These are phyloP conservation scores for Sinocyclocheilus maitianheensis DNA, from an alignment of 2,113 vertebrate species.

Conservation along the genomic window DNA sequence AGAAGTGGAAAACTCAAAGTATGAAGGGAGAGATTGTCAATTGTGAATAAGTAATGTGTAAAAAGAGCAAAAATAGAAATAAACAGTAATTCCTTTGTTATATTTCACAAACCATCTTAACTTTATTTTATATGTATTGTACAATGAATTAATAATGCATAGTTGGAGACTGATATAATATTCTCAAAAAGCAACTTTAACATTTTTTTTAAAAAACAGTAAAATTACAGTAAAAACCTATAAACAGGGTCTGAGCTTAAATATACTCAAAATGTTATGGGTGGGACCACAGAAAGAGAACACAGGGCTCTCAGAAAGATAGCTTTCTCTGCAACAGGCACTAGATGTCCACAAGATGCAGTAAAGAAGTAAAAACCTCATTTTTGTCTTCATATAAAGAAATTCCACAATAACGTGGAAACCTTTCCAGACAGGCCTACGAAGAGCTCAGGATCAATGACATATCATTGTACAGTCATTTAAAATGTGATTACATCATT, in stretches of 20 bases:
- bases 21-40: neutral
- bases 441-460: neutral
- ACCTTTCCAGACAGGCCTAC: neutral
- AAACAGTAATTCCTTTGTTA: neutral
- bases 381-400: neutral
- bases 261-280: neutral
- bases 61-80: neutral
- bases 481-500: neutral
- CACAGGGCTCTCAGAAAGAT: neutral
- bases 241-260: neutral
- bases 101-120: neutral
- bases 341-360: constrained; percentile 1
- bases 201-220: neutral
- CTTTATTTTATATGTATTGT: neutral
- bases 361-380: neutral
- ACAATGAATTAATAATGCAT: neutral
- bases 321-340: neutral
- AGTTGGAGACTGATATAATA: neutral
- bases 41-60: neutral
- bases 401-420: neutral
- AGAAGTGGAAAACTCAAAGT: neutral
- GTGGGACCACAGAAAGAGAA: neutral
- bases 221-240: neutral
- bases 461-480: neutral
- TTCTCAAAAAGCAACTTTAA: neutral